Percentiles rank a stretch among this genome's conserved stretches.
Conservation (phyloP, 1,140 invertebrate species). For the Portunus trituberculatus region DNA sequence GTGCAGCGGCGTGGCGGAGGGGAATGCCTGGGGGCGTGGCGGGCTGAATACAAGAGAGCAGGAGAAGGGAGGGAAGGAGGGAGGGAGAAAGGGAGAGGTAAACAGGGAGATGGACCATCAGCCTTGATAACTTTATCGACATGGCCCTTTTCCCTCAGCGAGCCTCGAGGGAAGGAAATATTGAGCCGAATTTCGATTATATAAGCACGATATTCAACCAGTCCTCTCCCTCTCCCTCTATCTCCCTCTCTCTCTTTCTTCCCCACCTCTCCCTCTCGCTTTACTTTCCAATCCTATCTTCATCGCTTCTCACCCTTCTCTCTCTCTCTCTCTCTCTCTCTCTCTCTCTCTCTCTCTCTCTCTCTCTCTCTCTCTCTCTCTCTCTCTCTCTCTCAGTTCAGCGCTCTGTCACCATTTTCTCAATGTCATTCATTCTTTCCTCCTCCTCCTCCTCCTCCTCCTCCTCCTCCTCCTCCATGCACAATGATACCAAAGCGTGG, state of each 20-base stretch:
- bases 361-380: neutral
- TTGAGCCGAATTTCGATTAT: neutral
- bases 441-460: neutral
- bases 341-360: neutral
- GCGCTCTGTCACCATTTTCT: neutral
- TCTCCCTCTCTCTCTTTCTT: neutral
- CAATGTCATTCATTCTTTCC: neutral
- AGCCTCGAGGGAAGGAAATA: neutral
- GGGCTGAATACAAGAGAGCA: neutral
- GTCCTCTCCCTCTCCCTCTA: neutral
- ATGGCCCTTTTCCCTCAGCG: neutral
- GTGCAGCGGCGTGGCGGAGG: neutral
- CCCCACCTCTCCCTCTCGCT: neutral
- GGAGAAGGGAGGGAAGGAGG: neutral
- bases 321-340: neutral
- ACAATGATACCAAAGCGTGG: neutral
- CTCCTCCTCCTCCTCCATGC: neutral
- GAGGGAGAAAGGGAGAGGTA: neutral
- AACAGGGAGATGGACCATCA: neutral
- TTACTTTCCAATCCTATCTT: neutral
- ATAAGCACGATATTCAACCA: neutral
- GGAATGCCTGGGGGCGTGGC: neutral
- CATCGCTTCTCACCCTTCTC: neutral
- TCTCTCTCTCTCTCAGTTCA: neutral
- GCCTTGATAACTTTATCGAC: neutral